A percentile compares a stretch with the other conserved stretches of the same genome.
These are phyloP conservation scores for Euzophera pinguis DNA, from an alignment of 2,888 invertebrate species.

Conservation along the genomic window DNA sequence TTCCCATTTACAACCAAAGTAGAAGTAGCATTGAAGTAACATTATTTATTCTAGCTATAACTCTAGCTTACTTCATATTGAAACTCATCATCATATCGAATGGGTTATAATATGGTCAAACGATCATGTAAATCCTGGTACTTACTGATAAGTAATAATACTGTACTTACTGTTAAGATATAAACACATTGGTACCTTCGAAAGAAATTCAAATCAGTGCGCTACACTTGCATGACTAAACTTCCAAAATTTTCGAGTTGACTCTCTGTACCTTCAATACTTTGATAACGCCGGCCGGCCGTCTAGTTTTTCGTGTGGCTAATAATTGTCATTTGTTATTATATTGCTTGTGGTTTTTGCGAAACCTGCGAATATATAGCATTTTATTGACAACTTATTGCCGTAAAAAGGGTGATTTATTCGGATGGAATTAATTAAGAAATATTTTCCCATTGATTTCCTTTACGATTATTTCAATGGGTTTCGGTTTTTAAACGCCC, in stretches of 20 bases:
- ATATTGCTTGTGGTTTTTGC: constrained; percentile 4
- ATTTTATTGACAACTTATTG: constrained; percentile 8
- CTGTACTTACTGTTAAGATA: too few relatives aligned
- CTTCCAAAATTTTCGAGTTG: background rate
- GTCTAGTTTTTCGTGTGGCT: constrained; percentile 2
- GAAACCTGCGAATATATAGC: background rate
- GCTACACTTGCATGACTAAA: too few relatives aligned
- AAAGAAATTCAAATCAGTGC: too few relatives aligned
- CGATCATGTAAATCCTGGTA: too few relatives aligned
- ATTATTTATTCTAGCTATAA: too few relatives aligned
- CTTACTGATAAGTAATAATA: too few relatives aligned
- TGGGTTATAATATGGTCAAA: too few relatives aligned
- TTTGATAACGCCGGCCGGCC: background rate
- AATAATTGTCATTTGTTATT: constrained; percentile 8
- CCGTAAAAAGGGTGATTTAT: background rate
- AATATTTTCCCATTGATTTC: constrained; percentile 8
- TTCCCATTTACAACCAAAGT: too few relatives aligned
- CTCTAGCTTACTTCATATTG: too few relatives aligned
- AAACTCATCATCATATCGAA: too few relatives aligned
- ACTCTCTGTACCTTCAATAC: background rate
- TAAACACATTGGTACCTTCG: too few relatives aligned
- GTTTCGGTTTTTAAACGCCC: background rate
- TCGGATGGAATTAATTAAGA: background rate
- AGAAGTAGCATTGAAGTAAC: too few relatives aligned
- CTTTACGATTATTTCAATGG: background rate